A percentile compares a stretch with the other conserved stretches of the same genome.
Evolutionary conservation across 2,113 vertebrate species (phyloP).

Genomic region (Anguilla rostrata): DNA sequence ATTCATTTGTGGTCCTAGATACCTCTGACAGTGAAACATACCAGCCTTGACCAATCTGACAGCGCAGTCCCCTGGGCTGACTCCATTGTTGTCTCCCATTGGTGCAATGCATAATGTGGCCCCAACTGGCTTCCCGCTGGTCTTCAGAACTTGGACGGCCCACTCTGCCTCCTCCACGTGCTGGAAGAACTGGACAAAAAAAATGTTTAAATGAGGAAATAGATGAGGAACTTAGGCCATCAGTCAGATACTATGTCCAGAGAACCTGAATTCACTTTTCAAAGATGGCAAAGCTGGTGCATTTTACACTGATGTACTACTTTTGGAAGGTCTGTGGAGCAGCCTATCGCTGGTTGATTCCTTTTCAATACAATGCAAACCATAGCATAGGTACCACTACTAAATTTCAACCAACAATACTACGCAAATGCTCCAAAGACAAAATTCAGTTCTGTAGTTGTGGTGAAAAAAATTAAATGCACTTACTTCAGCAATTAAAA

Average conservation of each 20-base stretch:
- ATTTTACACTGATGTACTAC: background rate
- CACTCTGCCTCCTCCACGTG: slow-evolving; percentile 81
- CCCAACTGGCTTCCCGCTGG: slow-evolving; percentile 74
- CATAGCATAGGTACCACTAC: background rate
- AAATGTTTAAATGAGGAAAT: background rate
- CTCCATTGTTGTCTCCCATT: slow-evolving; percentile 74
- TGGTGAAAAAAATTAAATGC: background rate
- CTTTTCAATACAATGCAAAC: background rate
- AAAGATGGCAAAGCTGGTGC: background rate
- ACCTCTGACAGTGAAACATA: slow-evolving; percentile 39
- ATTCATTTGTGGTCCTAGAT: background rate
- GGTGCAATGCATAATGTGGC: slow-evolving; percentile 75
- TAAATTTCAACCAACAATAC: no score
- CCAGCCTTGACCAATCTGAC: slow-evolving; percentile 77
- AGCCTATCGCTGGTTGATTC: background rate
- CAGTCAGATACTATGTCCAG: background rate
- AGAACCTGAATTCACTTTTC: background rate
- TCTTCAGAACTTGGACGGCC: slow-evolving; percentile 75
- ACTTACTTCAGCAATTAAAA: slow-evolving; percentile 62
- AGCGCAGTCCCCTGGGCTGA: slow-evolving; percentile 74
- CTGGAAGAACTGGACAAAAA: slow-evolving; percentile 75
- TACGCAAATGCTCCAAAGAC: background rate
- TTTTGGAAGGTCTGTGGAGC: background rate
- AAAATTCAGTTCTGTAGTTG: background rate
- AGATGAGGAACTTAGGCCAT: background rate